These are phyloP conservation scores for Xyrichtys novacula DNA, from an alignment of 2,797 vertebrate genomes.

Conservation along the genomic window DNA sequence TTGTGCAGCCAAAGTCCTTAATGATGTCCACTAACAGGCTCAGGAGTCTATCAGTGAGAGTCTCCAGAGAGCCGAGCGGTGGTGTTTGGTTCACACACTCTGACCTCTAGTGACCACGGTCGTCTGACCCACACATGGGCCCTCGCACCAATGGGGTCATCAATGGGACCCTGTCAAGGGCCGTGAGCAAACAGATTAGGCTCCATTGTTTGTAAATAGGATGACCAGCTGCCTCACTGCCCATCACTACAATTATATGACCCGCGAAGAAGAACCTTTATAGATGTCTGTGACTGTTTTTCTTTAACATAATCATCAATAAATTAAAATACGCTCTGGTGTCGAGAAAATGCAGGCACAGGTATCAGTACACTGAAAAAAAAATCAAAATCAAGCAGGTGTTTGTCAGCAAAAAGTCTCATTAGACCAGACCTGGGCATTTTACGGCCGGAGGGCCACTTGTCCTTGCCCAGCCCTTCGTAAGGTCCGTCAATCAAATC, in stretches of 20 bases:
- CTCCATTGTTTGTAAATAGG: slow-evolving; percentile 73
- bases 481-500: too few species aligned
- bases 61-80: slow-evolving; percentile 77
- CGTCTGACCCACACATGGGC: slow-evolving; percentile 77
- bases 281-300: neutral
- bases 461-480: too few species aligned
- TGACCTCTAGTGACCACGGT: slow-evolving; percentile 69
- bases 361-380: too few species aligned
- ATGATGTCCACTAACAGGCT: slow-evolving; percentile 71
- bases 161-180: slow-evolving; percentile 67
- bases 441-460: too few species aligned
- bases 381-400: too few species aligned
- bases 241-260: slow-evolving; percentile 65
- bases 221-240: slow-evolving; percentile 70
- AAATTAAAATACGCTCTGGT: too few species aligned
- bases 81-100: slow-evolving; percentile 67
- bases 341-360: too few species aligned
- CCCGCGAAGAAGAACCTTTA: slow-evolving; percentile 44
- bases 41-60: slow-evolving; percentile 62
- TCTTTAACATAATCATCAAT: too few species aligned
- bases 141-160: slow-evolving; percentile 72
- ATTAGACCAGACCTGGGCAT: too few species aligned
- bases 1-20: slow-evolving; percentile 53
- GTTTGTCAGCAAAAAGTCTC: too few species aligned
- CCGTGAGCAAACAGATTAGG: slow-evolving; percentile 75